phyloP scores from a whole-genome alignment of 2,797 vertebrate species.

The Chanos chanos region DNA sequence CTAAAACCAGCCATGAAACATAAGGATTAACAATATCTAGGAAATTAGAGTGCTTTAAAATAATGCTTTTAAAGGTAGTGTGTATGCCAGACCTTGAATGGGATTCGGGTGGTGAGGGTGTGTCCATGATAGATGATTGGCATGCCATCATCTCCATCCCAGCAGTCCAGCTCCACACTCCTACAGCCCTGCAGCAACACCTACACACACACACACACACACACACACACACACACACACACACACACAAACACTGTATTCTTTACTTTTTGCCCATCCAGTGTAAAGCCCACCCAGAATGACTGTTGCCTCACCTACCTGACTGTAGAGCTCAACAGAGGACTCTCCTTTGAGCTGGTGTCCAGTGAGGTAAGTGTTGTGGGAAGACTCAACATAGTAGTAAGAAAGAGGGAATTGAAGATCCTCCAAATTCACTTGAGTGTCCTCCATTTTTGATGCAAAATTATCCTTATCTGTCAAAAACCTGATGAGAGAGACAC shows the following conservation, averaged over 20 bases:
- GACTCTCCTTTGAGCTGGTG: constrained; percentile 99
- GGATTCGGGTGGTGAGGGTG: constrained; percentile 97
- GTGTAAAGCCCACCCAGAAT: background rate
- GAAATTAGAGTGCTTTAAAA: too few species aligned
- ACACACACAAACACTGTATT: too few species aligned
- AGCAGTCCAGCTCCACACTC: constrained; percentile 96
- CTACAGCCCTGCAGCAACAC: constrained; percentile 95
- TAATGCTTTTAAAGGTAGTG: background rate
- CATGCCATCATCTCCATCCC: constrained; percentile 98
- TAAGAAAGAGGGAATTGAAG: constrained; percentile 89
- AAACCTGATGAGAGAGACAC: too few species aligned
- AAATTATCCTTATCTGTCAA: constrained; percentile 97
- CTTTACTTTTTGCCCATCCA: too few species aligned
- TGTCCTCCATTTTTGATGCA: constrained; percentile 92
- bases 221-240: too few species aligned
- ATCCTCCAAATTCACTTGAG: constrained; percentile 82
- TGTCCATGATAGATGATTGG: constrained; percentile 98
- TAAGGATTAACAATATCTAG: too few species aligned
- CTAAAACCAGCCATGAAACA: too few species aligned
- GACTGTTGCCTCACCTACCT: too few species aligned
- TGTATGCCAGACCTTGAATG: constrained; percentile 84
- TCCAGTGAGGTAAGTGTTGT: constrained; percentile 97
- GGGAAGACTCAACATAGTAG: constrained; percentile 97
- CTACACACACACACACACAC: too few species aligned
- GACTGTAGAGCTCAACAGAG: constrained; percentile 96